Evolutionary conservation across 2,888 invertebrate genomes (phyloP).

Genomic region (Corythucha ciliata): DNA sequence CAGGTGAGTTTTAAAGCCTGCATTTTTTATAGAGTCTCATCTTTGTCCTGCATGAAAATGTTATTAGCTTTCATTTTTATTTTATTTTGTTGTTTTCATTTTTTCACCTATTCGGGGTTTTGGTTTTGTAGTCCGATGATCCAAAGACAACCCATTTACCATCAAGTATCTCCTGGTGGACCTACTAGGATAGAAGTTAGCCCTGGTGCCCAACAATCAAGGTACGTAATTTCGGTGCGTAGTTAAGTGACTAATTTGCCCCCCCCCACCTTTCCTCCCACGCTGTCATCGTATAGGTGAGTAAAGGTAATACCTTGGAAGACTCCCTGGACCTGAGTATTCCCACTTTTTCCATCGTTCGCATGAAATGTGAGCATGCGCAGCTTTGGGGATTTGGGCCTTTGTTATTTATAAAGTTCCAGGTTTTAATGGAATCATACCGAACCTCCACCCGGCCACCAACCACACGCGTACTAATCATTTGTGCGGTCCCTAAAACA

Average conservation of each 20-base stretch:
- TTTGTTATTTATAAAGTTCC: no score
- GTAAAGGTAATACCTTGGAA: no score
- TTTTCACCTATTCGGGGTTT: constrained; percentile 9
- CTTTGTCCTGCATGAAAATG: constrained; percentile 2
- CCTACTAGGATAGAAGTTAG: constrained; percentile 35
- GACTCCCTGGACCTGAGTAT: no score
- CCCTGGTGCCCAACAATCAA: constrained; percentile 29
- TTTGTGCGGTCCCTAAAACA: no score
- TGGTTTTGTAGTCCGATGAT: constrained; percentile 27
- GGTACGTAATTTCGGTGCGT: constrained; percentile 18
- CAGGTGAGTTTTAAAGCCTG: constrained; percentile 44
- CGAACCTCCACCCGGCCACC: no score
- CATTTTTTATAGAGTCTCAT: background rate
- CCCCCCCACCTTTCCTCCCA: no score
- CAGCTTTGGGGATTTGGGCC: no score
- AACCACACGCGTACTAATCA: no score
- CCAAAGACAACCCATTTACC: constrained; percentile 32
- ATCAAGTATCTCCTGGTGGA: constrained; percentile 35
- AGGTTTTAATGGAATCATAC: no score
- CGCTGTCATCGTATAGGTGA: no score
- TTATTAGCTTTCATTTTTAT: background rate
- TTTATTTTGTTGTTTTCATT: background rate
- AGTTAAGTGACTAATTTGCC: background rate
- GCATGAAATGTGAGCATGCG: no score
- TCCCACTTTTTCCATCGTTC: no score